phyloP scores from a whole-genome alignment of 2,797 vertebrate species.

The Phataginus tricuspis region DNA sequence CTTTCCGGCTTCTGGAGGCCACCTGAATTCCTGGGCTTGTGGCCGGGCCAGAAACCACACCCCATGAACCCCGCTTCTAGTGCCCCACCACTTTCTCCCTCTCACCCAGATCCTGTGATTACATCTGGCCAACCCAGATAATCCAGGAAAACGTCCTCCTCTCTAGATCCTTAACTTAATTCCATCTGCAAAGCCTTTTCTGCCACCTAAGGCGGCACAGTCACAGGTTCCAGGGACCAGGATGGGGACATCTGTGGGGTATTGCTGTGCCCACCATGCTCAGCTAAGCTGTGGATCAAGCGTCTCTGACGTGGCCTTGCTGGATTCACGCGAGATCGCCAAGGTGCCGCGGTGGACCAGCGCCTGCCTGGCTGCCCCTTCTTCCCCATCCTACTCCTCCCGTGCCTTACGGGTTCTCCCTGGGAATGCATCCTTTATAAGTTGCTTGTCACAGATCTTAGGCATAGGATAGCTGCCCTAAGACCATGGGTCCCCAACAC shows the following conservation, averaged over 20 bases:
- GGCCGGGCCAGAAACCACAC: neutral
- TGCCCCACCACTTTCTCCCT: neutral
- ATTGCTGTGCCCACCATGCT: neutral
- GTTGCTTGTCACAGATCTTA: neutral
- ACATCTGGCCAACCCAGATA: neutral
- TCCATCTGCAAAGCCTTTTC: neutral
- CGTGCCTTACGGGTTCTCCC: neutral
- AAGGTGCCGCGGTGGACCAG: fast-evolving
- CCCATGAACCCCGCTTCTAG: neutral
- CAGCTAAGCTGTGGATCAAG: neutral
- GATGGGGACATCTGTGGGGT: neutral
- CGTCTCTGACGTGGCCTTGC: neutral
- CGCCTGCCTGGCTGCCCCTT: too few species aligned
- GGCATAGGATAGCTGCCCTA: too few species aligned
- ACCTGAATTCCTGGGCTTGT: fast-evolving
- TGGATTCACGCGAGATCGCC: neutral
- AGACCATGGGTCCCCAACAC: too few species aligned
- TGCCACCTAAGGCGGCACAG: neutral
- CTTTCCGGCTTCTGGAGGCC: neutral
- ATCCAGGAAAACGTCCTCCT: neutral
- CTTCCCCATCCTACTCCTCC: neutral
- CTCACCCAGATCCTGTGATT: neutral
- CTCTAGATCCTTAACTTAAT: neutral
- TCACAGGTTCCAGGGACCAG: neutral
- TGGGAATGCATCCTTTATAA: neutral